These are phyloP conservation scores for Leptinotarsa rubiginosa DNA, from an alignment of 2,888 invertebrate species.

Conservation along the genomic window DNA sequence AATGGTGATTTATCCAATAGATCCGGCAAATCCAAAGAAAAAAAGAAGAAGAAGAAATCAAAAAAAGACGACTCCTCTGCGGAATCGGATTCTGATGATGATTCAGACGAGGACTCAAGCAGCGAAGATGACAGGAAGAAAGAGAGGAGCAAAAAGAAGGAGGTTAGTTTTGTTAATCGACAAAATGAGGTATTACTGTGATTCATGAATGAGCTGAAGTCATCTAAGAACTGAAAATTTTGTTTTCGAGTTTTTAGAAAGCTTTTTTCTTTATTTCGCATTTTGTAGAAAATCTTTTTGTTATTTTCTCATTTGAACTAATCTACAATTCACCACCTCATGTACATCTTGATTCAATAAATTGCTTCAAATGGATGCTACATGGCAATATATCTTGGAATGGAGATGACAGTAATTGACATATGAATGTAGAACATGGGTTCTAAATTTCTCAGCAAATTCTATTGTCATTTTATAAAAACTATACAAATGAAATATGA, in stretches of 20 bases:
- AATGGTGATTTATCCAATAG: constrained; percentile 45
- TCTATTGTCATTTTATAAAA: no score
- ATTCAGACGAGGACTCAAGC: constrained; percentile 61
- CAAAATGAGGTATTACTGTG: constrained; percentile 1
- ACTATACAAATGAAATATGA: no score
- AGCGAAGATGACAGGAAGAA: constrained; percentile 67
- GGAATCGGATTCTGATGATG: constrained; percentile 52
- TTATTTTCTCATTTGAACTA: constrained; percentile 1
- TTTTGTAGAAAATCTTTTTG: neutral
- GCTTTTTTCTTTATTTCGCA: constrained; percentile 13
- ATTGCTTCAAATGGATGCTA: no score
- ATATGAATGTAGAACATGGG: no score
- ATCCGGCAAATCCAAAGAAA: constrained; percentile 63
- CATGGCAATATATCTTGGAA: no score
- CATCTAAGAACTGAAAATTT: constrained; percentile 9
- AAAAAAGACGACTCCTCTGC: constrained; percentile 57
- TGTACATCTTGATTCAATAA: neutral
- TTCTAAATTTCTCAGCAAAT: no score
- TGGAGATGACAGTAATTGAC: no score
- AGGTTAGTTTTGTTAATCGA: constrained; percentile 58
- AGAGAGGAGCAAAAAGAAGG: constrained; percentile 67
- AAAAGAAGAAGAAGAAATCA: constrained; percentile 64
- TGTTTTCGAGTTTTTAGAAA: constrained; percentile 4
- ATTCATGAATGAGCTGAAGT: constrained; percentile 8
- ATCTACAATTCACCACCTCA: neutral